phyloP scores from a whole-genome alignment of 2,113 vertebrate species.

The Ginglymostoma cirratum region DNA sequence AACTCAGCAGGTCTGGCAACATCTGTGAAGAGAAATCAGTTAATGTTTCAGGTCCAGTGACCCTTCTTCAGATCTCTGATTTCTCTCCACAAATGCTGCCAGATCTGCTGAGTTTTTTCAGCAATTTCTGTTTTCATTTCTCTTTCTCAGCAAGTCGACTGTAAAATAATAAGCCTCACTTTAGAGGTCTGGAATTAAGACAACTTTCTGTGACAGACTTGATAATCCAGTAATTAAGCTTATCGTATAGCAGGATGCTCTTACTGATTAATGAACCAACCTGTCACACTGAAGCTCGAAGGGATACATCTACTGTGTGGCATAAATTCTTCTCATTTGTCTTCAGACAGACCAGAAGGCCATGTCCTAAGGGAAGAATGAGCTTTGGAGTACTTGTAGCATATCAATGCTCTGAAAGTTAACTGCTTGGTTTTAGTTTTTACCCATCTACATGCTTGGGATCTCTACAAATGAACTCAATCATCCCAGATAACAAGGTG shows the following conservation, averaged over 20 bases:
- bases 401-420: background rate
- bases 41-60: too few relatives aligned
- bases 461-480: background rate
- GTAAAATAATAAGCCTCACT: background rate
- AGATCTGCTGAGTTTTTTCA: too few relatives aligned
- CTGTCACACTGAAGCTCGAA: background rate
- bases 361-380: background rate
- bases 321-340: background rate
- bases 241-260: background rate
- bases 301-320: background rate
- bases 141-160: background rate
- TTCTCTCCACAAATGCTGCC: too few relatives aligned
- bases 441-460: background rate
- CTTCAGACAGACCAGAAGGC: background rate
- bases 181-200: background rate
- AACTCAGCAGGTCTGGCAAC: too few relatives aligned
- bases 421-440: background rate
- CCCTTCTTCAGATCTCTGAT: too few relatives aligned
- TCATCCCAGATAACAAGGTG: too few relatives aligned
- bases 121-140: too few relatives aligned
- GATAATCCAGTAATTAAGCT: background rate
- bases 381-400: background rate
- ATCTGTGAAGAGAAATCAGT: too few relatives aligned
- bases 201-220: background rate
- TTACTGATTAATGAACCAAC: background rate